Percentiles rank a stretch among this genome's conserved stretches.
Conservation (phyloP, 2,797 vertebrate genomes). For the Gallirallus australis region DNA sequence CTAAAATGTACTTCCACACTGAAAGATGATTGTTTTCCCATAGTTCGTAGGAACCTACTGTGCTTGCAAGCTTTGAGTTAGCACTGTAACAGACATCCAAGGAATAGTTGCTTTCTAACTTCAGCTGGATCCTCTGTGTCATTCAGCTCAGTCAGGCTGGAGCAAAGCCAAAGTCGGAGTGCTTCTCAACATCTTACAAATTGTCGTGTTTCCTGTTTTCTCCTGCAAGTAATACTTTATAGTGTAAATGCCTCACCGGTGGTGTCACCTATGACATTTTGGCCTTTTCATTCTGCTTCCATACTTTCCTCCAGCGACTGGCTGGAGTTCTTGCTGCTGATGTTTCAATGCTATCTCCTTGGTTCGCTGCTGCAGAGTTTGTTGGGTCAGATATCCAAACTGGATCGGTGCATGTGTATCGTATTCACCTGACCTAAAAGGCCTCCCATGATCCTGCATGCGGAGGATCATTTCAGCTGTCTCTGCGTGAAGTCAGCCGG, state of each 20-base stretch:
- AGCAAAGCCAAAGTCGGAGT: not conserved
- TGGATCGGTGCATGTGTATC: not conserved
- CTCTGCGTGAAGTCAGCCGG: not conserved
- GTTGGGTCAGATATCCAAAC: constrained; percentile 36
- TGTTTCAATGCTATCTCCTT: not conserved
- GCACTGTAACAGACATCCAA: not conserved
- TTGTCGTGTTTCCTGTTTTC: constrained; percentile 34
- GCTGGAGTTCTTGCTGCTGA: not conserved
- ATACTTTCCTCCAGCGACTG: not conserved
- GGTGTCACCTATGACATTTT: constrained; percentile 29
- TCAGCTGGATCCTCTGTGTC: not conserved
- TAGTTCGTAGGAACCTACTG: not conserved
- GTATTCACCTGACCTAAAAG: constrained; percentile 30
- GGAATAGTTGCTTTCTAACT: not conserved
- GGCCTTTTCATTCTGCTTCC: constrained; percentile 13
- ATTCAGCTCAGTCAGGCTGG: not conserved
- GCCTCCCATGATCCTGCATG: not conserved
- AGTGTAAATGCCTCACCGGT: not conserved
- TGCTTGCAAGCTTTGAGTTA: not conserved
- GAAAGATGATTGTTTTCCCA: not conserved
- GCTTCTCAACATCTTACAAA: not conserved
- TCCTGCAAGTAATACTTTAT: constrained; percentile 18
- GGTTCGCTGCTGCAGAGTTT: not conserved
- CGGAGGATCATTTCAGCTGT: constrained; percentile 25
- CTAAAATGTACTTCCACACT: not conserved